Percentiles rank a stretch among this genome's conserved stretches.
Evolutionary conservation across 2,888 invertebrate species (phyloP).

Genomic region (Brachyptera risi): DNA sequence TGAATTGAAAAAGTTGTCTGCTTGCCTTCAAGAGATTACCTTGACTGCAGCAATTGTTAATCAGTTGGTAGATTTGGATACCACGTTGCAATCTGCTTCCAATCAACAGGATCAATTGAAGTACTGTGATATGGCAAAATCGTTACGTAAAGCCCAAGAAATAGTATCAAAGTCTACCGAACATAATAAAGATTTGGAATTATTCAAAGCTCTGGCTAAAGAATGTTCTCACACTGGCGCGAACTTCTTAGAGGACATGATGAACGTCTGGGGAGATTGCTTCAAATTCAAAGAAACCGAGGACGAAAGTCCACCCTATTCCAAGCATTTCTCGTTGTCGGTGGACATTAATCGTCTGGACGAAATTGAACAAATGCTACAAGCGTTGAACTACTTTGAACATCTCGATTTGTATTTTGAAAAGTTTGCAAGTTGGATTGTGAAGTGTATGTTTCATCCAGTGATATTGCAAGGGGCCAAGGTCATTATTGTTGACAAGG

Average conservation of each 20-base stretch:
- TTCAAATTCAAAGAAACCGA: conserved; percentile 46
- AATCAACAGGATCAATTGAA: conserved; percentile 39
- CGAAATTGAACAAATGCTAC: conserved; percentile 43
- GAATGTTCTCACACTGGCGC: conserved; percentile 43
- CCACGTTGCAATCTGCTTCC: conserved; percentile 43
- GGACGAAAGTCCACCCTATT: conserved; percentile 43
- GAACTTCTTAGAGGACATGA: conserved; percentile 49
- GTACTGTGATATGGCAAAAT: conserved; percentile 50
- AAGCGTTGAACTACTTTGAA: conserved; percentile 44
- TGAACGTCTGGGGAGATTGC: conserved; percentile 50
- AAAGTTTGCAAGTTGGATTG: conserved; percentile 55
- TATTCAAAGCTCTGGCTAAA: conserved; percentile 48
- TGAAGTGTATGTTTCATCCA: conserved; percentile 54
- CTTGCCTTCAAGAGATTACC: conserved; percentile 53
- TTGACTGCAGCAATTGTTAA: conserved; percentile 52
- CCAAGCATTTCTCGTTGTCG: conserved; percentile 45
- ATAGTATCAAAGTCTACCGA: conserved; percentile 48
- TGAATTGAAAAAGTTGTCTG: conserved; percentile 55
- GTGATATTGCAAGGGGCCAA: conserved; percentile 52
- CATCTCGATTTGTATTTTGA: conserved; percentile 51
- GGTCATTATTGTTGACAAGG: no score
- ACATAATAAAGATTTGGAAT: conserved; percentile 51
- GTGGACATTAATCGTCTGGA: conserved; percentile 43
- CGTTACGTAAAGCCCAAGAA: conserved; percentile 48
- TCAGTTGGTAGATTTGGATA: conserved; percentile 45